Base-by-base conservation (phyloP, 2,113 vertebrate species). In the Hippocampus barbouri region DNA sequence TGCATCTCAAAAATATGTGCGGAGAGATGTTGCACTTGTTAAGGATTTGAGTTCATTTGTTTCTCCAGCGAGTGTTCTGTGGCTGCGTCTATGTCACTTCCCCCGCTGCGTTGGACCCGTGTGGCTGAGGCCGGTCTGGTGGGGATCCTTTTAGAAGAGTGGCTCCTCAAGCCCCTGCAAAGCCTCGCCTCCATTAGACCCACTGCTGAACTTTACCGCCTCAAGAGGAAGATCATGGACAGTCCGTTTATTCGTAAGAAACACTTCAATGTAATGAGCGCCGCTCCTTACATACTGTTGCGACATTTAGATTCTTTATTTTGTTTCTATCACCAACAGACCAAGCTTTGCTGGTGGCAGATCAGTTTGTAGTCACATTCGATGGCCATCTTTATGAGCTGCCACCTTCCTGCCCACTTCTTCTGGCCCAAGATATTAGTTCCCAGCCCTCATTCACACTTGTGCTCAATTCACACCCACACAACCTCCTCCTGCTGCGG, bases 291-390 rank as follows among this genome's bases (percentile, higher is more conserved):
- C 23, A 27, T 47, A n/a, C 30, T 34, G 30, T 34, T 34, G n/a
- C 18, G 43, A 41, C 12, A 0, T 40, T 34, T 5, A 2, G 12
- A n/a, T 12, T 66, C 25, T 23, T 12, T n/a, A n/a, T 34, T 66
- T n/a, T 6, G 9, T 30, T 62, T 57, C 18, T 54, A 53, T 63
- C 27, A 60, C 8, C 59, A 10, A 67, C 69, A 97, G 95, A 96
- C 82, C 92, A 93, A 45, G 92, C 94, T 2, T 34, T 95, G 74
- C 64, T 96, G 84, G 92, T 94, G 1, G 89, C 92, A 0, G 87
- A 88, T 79, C 92, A 91, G 83, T 92, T 93, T 30, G 27, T 92
- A 16, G 89, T 94, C 79, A 94, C 95, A 0, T 96, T 95, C 47
- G 94, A 95, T 5, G 93, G 94, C 3, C 90, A 69, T 67, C 80